These are phyloP conservation scores for Drosophila subpulchrella DNA, from an alignment of 1,140 invertebrate genomes.

Conservation along the genomic window DNA sequence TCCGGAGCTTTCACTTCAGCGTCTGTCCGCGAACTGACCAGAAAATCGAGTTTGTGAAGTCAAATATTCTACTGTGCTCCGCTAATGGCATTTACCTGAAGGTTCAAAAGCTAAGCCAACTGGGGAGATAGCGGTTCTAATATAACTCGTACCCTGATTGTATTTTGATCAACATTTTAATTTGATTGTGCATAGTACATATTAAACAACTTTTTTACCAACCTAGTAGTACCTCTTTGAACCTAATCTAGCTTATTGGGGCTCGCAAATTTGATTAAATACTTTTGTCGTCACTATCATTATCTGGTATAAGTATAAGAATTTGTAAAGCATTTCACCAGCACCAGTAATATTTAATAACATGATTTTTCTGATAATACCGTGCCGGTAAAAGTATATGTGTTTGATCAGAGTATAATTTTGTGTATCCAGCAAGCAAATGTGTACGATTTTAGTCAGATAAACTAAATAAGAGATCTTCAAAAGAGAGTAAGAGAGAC, in stretches of 20 bases:
- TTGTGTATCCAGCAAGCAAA: background rate
- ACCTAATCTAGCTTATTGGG: background rate
- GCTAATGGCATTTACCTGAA: conserved; percentile 83
- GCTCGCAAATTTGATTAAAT: background rate
- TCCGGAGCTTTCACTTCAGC: conserved; percentile 80
- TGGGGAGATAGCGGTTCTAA: background rate
- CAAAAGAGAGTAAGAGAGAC: conserved; percentile 1
- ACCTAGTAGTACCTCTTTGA: background rate
- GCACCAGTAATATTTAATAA: background rate
- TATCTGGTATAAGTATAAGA: background rate
- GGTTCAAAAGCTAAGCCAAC: conserved; percentile 38
- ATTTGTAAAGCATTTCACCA: background rate
- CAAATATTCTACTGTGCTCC: conserved; percentile 83
- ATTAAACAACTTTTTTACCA: conserved; percentile 5
- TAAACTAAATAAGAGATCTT: background rate
- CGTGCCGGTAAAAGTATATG: too few relatives aligned
- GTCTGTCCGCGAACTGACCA: conserved; percentile 75
- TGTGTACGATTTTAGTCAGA: background rate
- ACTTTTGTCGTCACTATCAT: background rate
- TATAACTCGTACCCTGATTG: background rate
- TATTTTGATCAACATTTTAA: background rate
- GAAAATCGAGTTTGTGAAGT: conserved; percentile 84
- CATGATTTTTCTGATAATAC: background rate
- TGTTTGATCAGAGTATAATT: background rate
- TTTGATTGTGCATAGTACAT: background rate